Evolutionary conservation across 2,888 invertebrate species (phyloP).

Genomic region (Chymomyza caudatula): DNA sequence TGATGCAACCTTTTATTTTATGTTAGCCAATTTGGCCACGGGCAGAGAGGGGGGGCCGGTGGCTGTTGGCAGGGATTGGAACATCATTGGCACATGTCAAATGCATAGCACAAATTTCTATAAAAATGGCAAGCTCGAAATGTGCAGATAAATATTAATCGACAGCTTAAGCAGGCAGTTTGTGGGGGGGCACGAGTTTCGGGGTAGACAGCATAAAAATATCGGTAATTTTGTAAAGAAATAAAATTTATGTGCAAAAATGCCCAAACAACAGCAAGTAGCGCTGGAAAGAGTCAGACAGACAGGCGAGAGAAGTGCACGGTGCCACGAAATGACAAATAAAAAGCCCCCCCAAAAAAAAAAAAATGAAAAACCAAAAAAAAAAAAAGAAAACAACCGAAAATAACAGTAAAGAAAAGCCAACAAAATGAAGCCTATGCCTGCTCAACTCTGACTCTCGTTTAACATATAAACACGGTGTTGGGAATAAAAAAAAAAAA

Average conservation of each 20-base stretch:
- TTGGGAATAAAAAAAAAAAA: constrained; percentile 25
- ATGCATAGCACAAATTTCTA: not conserved
- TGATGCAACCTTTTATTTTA: not conserved
- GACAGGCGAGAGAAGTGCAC: constrained; percentile 29
- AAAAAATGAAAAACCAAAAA: constrained; percentile 6
- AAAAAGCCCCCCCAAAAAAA: not conserved
- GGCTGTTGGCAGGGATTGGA: not conserved
- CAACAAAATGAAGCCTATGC: constrained; percentile 27
- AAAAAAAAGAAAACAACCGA: too few species aligned
- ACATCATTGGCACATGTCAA: not conserved
- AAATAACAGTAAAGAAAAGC: too few species aligned
- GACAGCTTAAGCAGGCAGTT: constrained; percentile 32
- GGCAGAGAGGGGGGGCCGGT: too few species aligned
- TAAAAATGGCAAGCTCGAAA: not conserved
- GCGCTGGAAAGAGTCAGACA: constrained; percentile 61
- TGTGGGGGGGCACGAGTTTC: not conserved
- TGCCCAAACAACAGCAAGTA: constrained; percentile 20
- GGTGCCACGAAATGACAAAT: constrained; percentile 16
- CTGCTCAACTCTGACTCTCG: not conserved
- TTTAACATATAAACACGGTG: constrained; percentile 1
- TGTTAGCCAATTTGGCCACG: not conserved
- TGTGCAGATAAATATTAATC: constrained; percentile 46
- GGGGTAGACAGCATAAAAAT: constrained; percentile 34
- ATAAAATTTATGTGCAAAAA: constrained; percentile 55
- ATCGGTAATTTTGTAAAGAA: constrained; percentile 63